These are phyloP conservation scores for Samia ricini DNA, from an alignment of 1,140 invertebrate genomes.

Conservation along the genomic window DNA sequence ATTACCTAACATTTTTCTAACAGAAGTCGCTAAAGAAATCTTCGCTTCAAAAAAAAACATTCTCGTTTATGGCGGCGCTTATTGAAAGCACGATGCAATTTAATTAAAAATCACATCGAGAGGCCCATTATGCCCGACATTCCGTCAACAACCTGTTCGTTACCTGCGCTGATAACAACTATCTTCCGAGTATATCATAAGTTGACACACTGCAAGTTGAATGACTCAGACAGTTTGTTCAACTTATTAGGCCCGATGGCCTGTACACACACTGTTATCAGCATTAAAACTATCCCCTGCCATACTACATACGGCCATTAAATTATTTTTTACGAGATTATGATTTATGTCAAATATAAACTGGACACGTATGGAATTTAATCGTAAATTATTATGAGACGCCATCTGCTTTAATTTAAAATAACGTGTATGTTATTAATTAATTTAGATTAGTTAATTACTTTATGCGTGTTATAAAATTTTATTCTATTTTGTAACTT, in stretches of 20 bases:
- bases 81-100: neutral
- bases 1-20: too few relatives aligned
- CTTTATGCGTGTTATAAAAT: neutral
- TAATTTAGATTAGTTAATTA: neutral
- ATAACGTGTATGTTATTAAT: neutral
- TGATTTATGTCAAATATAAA: slow-evolving; percentile 10
- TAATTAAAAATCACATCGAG: slow-evolving; percentile 11
- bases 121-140: slow-evolving; percentile 4
- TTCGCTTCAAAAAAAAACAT: neutral
- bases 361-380: neutral
- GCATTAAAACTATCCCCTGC: slow-evolving; percentile 31
- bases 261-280: slow-evolving; percentile 32
- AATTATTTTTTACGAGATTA: slow-evolving; percentile 18
- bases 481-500: neutral
- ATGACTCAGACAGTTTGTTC: slow-evolving; percentile 42
- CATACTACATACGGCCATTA: slow-evolving; percentile 26
- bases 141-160: slow-evolving; percentile 32
- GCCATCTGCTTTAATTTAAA: slow-evolving; percentile 4
- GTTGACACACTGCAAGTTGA: slow-evolving; percentile 47
- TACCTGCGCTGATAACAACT: slow-evolving; percentile 30
- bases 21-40: too few relatives aligned
- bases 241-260: slow-evolving; percentile 22
- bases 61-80: neutral
- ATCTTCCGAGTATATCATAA: slow-evolving; percentile 52
- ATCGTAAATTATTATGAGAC: neutral